phyloP scores from a whole-genome alignment of 2,888 invertebrate species.

The Ernsta delagoae region DNA sequence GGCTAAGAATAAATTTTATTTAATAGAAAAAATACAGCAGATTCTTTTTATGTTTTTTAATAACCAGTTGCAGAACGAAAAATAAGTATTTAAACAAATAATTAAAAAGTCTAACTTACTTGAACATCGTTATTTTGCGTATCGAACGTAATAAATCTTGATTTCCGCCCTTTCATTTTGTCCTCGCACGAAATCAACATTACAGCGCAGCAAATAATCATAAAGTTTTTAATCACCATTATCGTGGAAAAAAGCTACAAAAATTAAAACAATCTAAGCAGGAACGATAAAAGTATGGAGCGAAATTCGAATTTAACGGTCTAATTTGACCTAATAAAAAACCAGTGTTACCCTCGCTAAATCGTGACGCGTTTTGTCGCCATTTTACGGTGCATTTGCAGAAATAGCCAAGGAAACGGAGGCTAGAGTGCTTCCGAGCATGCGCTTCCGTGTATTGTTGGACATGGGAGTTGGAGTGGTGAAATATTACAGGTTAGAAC shows the following conservation, averaged over 20 bases:
- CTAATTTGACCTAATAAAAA: constrained; percentile 55
- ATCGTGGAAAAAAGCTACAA: constrained; percentile 15
- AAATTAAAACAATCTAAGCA: neutral
- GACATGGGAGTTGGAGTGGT: constrained; percentile 42
- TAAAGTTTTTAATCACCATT: constrained; percentile 45
- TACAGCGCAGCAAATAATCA: constrained; percentile 47
- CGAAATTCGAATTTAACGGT: constrained; percentile 41
- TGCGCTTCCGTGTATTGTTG: constrained; percentile 72
- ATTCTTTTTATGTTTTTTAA: too few species aligned
- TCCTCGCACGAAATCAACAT: constrained; percentile 50
- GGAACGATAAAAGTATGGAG: constrained; percentile 3
- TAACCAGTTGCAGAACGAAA: too few species aligned
- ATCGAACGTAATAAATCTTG: constrained; percentile 84
- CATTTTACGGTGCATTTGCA: constrained; percentile 58
- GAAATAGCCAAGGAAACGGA: constrained; percentile 62
- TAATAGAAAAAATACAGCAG: too few species aligned
- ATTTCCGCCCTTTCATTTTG: constrained; percentile 50
- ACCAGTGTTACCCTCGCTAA: constrained; percentile 52
- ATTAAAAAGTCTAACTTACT: constrained; percentile 63
- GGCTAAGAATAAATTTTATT: too few species aligned
- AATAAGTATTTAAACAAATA: neutral
- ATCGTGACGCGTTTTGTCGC: constrained; percentile 55
- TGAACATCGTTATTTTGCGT: constrained; percentile 79
- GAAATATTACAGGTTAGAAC: constrained; percentile 25
- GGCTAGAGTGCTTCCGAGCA: constrained; percentile 51